Evolutionary conservation across 1,140 invertebrate species (phyloP), one percentile per base, ranked within the genome.

Genomic region (Antheraea mylitta): DNA sequence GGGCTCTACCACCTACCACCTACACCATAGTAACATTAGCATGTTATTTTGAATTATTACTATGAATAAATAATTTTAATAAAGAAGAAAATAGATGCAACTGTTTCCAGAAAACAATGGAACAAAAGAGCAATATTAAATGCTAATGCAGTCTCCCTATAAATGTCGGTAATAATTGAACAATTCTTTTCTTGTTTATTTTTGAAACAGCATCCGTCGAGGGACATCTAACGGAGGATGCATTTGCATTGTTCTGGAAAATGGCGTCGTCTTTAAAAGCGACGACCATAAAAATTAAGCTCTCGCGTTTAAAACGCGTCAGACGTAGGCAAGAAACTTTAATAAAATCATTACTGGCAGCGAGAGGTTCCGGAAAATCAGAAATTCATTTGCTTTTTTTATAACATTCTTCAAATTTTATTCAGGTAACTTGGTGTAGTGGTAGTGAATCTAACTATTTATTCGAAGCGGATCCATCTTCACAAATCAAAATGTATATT

Each of bases 231-330:
- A 66, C 36, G 65, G 60, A 45, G 68, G 63, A 74, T 72, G 61
- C 68, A 72, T 68, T 66, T 68, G 68, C 67, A 73, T 75, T 78
- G 71, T 75, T 66, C 67, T 66, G 69, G 69, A 73, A 78, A 78
- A 75, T 73, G 65, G 67, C 66, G 58, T 70, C 67, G 73, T 68
- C 67, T 75, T 71, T 38, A 70, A 69, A 75, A 63, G 66, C 66
- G 70, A 62, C 64, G 70, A 74, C 70, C 70, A 70, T 77, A 77
- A 77, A 72, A 72, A 74, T 59, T 68, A 48, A 67, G 58, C 67
- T 68, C 62, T n/a, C 38, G 72, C 66, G 67, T 58, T 67, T 58
- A 68, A 75, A 71, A 64, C 53, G 67, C 69, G 71, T 73, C 68
- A 72, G 69, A 75, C 68, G 69, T 63, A 63, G 18, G 18, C 18